Conservation (phyloP, 2,797 vertebrate species). For the Gallirallus australis region DNA sequence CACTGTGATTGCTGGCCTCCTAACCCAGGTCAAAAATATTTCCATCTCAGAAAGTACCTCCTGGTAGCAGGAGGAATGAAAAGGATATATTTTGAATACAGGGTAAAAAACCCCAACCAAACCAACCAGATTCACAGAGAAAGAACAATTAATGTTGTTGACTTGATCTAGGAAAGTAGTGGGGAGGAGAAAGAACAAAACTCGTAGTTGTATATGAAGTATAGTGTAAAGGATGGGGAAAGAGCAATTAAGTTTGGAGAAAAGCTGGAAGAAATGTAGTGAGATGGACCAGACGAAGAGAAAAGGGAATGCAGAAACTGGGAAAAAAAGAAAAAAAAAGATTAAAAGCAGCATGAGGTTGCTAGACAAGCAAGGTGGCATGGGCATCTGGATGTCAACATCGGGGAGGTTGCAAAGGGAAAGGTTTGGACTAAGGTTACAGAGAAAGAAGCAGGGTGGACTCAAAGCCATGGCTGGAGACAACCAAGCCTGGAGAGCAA, state of each 20-base stretch:
- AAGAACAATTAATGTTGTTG: neutral
- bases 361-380: neutral
- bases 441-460: neutral
- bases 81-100: neutral
- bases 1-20: neutral
- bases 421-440: neutral
- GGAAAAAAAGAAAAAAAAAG: neutral
- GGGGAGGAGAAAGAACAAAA: neutral
- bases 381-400: rapidly evolving
- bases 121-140: neutral
- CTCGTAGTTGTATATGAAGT: neutral
- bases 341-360: neutral
- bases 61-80: neutral
- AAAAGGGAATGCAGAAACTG: neutral
- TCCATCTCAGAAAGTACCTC: neutral
- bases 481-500: neutral
- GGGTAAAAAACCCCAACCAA: neutral
- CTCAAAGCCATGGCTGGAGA: neutral
- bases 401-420: rapidly evolving
- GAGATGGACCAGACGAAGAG: neutral
- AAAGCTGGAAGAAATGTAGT: neutral
- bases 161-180: neutral
- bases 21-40: neutral
- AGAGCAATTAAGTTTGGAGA: neutral
- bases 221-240: rapidly evolving